These are phyloP conservation scores for Coenobita brevimanus DNA, from an alignment of 1,140 invertebrate genomes.

Conservation along the genomic window DNA sequence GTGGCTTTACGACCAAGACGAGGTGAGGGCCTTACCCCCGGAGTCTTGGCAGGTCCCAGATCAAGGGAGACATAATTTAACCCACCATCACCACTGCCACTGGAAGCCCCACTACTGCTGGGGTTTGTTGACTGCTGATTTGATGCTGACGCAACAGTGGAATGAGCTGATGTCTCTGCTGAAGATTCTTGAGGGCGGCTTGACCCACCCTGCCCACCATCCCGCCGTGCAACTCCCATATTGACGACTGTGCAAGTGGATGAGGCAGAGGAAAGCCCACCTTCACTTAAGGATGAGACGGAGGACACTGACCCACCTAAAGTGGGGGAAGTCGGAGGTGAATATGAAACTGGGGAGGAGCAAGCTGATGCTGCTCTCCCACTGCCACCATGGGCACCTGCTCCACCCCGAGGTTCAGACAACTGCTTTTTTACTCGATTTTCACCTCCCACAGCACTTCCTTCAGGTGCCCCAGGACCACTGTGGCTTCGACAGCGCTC, in stretches of 20 bases:
- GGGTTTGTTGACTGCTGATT: constrained; percentile 31
- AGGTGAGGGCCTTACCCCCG: constrained; percentile 52
- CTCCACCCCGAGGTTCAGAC: constrained; percentile 52
- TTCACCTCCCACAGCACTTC: constrained; percentile 58
- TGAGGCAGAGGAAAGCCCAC: constrained; percentile 68
- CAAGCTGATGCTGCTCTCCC: constrained; percentile 65
- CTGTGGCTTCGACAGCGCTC: constrained; percentile 68
- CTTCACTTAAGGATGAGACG: constrained; percentile 68
- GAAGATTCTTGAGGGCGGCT: constrained; percentile 22
- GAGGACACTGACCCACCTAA: constrained; percentile 66
- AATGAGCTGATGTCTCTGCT: constrained; percentile 32
- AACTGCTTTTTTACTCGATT: constrained; percentile 54
- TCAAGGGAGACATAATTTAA: constrained; percentile 60
- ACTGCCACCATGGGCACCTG: constrained; percentile 41
- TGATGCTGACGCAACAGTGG: constrained; percentile 44
- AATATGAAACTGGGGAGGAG: constrained; percentile 68
- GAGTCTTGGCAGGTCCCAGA: constrained; percentile 42
- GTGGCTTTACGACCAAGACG: constrained; percentile 28
- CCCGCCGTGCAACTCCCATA: constrained; percentile 55
- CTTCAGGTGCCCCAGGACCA: constrained; percentile 67
- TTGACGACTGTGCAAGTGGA: constrained; percentile 69
- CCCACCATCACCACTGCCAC: constrained; percentile 3
- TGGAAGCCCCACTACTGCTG: not conserved
- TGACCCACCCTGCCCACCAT: constrained; percentile 8
- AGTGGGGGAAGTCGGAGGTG: constrained; percentile 69